phyloP scores from a whole-genome alignment of 2,888 invertebrate genomes.

The Sphinx pinastri region DNA sequence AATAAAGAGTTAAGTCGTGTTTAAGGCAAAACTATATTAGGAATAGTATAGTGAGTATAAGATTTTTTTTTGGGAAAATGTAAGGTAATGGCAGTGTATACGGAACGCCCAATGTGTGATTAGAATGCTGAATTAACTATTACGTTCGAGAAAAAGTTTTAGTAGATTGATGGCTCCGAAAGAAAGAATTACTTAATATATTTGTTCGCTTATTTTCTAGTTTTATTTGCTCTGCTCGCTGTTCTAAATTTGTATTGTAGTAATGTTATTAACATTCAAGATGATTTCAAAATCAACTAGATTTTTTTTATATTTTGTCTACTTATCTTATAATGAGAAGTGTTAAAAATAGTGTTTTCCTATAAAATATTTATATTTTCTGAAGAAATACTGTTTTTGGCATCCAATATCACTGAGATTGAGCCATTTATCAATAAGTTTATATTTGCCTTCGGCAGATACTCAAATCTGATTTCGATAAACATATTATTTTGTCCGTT shows the following conservation, averaged over 20 bases:
- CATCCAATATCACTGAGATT: constrained; percentile 68
- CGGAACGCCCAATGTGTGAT: no score
- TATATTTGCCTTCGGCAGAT: constrained; percentile 19
- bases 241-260: not conserved
- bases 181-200: no score
- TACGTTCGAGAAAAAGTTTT: no score
- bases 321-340: not conserved
- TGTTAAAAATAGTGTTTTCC: constrained; percentile 27
- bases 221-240: constrained; percentile 20
- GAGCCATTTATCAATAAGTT: constrained; percentile 47
- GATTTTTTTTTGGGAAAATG: no score
- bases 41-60: not conserved
- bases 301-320: not conserved
- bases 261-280: not conserved
- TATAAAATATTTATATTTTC: constrained; percentile 39
- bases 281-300: constrained; percentile 7
- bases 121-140: no score
- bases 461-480: constrained; percentile 27
- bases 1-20: not conserved
- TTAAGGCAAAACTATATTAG: no score
- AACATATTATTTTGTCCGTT: constrained; percentile 32
- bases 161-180: no score
- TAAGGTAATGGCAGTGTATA: no score
- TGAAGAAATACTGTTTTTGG: constrained; percentile 56
- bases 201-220: no score